Conservation (phyloP, 2,888 invertebrate genomes). For the Brachypalpus laphriformis region DNA sequence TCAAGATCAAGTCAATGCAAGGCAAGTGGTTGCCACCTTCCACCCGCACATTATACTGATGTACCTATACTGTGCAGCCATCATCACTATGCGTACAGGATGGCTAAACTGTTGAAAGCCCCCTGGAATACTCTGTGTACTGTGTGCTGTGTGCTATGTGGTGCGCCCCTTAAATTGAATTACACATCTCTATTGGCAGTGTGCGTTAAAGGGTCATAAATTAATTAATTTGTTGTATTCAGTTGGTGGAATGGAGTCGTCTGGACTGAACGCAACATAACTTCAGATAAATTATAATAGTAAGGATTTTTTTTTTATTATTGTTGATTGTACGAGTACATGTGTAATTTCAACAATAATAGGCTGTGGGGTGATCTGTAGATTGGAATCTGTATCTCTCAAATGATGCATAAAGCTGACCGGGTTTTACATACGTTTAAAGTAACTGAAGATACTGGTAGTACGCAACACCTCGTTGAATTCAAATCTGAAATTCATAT, state of each 20-base stretch:
- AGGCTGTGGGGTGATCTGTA: neutral
- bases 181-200: constrained; percentile 24
- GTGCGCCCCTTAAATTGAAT: constrained; percentile 35
- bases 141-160: too few relatives aligned
- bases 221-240: constrained; percentile 34
- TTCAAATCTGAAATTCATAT: too few relatives aligned
- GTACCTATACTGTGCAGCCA: neutral
- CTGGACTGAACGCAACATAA: neutral
- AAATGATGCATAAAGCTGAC: too few relatives aligned
- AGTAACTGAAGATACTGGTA: too few relatives aligned
- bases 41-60: neutral
- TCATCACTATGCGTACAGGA: neutral
- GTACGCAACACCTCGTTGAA: too few relatives aligned
- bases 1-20: constrained; percentile 51
- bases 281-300: neutral
- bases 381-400: neutral
- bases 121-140: neutral
- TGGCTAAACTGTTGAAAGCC: neutral
- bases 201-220: constrained; percentile 49
- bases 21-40: constrained; percentile 8
- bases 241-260: neutral
- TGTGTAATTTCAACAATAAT: neutral
- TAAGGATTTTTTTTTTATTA: neutral
- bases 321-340: neutral
- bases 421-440: too few relatives aligned